Evolutionary conservation across 2,797 vertebrate genomes (phyloP).

Genomic region (Chaunax sp.): DNA sequence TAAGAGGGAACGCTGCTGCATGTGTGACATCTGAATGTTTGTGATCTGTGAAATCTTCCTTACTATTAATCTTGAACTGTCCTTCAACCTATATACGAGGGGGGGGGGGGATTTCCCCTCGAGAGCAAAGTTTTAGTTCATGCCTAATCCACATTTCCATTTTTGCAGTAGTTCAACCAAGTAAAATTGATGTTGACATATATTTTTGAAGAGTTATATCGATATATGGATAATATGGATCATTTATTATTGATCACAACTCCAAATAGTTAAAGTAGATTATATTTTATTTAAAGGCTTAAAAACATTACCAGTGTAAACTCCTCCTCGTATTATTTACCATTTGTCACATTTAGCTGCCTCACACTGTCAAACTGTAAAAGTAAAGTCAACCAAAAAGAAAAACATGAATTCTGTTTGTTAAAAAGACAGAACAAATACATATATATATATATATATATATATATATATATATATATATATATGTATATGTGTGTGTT

Average conservation of each 20-base stretch:
- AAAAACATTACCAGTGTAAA: slow-evolving; percentile 29
- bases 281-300: slow-evolving; percentile 47
- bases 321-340: slow-evolving; percentile 9
- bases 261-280: slow-evolving; percentile 28
- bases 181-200: neutral
- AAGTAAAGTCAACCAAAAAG: neutral
- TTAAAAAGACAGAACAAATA: too few relatives aligned
- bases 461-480: too few relatives aligned
- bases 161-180: neutral
- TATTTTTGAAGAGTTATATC: slow-evolving; percentile 8
- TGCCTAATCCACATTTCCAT: slow-evolving; percentile 3
- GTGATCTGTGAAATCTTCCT: slow-evolving; percentile 49
- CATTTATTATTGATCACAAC: slow-evolving; percentile 40
- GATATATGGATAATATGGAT: slow-evolving; percentile 14
- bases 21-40: slow-evolving; percentile 54
- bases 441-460: too few relatives aligned
- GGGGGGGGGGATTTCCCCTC: neutral
- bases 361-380: slow-evolving; percentile 9
- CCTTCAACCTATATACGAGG: slow-evolving; percentile 30
- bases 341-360: slow-evolving; percentile 37
- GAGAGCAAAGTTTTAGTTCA: slow-evolving; percentile 21
- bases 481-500: too few relatives aligned
- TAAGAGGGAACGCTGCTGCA: slow-evolving; percentile 58
- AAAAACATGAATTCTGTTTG: neutral
- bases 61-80: slow-evolving; percentile 45